Conservation (phyloP, 2,113 vertebrate genomes). For the Thamnophis sirtalis region DNA sequence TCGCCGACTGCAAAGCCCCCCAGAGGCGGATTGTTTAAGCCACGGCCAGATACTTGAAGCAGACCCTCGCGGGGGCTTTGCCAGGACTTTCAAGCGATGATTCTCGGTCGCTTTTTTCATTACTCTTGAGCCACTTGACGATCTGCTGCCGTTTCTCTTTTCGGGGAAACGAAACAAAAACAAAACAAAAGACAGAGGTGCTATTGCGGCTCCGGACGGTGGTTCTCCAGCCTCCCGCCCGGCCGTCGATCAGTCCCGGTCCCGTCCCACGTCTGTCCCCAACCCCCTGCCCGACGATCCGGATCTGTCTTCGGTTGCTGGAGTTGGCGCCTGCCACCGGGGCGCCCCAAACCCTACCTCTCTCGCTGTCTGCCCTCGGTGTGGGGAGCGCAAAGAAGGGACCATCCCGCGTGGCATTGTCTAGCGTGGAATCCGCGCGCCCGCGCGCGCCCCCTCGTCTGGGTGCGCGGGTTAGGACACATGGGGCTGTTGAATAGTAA, state of each 20-base stretch:
- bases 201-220: neutral
- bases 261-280: neutral
- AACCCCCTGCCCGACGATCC: neutral
- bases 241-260: neutral
- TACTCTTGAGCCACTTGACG: neutral
- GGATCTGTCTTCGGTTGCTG: neutral
- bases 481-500: neutral
- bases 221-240: neutral
- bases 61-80: neutral
- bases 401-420: neutral
- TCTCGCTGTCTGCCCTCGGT: neutral
- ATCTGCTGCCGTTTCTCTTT: neutral
- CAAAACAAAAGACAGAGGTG: constrained; percentile 5
- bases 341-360: neutral
- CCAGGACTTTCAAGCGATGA: neutral
- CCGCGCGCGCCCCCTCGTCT: too few species aligned
- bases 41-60: constrained; percentile 1
- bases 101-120: neutral
- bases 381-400: neutral
- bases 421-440: neutral
- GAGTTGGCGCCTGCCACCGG: neutral
- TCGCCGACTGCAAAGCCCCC: neutral
- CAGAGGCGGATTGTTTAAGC: neutral
- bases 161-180: neutral
- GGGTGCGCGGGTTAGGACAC: neutral